These are phyloP conservation scores for Linnaemya vulpina DNA, from an alignment of 2,888 invertebrate genomes.

Conservation along the genomic window DNA sequence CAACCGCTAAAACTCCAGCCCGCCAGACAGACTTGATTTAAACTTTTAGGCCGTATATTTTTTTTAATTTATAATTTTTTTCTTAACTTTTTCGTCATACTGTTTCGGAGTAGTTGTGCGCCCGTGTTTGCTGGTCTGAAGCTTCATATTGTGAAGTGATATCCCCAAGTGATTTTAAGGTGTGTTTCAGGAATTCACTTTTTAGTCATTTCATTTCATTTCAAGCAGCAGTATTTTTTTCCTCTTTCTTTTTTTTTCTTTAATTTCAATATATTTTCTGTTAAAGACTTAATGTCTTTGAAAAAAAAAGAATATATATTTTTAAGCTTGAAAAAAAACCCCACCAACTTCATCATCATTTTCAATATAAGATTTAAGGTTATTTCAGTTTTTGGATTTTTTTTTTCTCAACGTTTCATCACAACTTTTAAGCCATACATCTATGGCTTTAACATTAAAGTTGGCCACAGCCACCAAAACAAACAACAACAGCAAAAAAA, in stretches of 20 bases:
- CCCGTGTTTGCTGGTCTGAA: constrained; percentile 23
- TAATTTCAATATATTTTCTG: constrained; percentile 70
- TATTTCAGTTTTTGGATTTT: constrained; percentile 64
- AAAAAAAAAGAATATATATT: constrained; percentile 45
- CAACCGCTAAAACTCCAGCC: constrained; percentile 47
- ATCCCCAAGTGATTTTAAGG: constrained; percentile 75
- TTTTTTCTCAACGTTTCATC: constrained; percentile 60
- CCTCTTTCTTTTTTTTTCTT: constrained; percentile 43
- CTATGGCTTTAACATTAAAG: constrained; percentile 65
- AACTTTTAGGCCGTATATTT: constrained; percentile 53
- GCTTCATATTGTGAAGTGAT: constrained; percentile 68
- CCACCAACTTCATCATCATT: constrained; percentile 70
- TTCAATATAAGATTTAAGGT: constrained; percentile 65
- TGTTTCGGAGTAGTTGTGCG: constrained; percentile 8
- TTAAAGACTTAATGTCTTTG: constrained; percentile 72
- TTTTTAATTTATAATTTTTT: background rate
- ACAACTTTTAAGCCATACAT: constrained; percentile 68
- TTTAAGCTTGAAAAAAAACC: constrained; percentile 59
- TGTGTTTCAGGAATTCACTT: constrained; percentile 74
- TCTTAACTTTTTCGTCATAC: constrained; percentile 5
- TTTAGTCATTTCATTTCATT: constrained; percentile 67
- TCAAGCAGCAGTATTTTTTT: constrained; percentile 58
- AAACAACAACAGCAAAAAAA: no score
- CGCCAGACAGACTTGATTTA: constrained; percentile 67
- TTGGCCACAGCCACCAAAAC: constrained; percentile 59